Percentiles rank a stretch among this genome's conserved stretches.
These are phyloP conservation scores for Caenorhabditis panamensis DNA, from an alignment of 2,888 invertebrate genomes.

Conservation along the genomic window DNA sequence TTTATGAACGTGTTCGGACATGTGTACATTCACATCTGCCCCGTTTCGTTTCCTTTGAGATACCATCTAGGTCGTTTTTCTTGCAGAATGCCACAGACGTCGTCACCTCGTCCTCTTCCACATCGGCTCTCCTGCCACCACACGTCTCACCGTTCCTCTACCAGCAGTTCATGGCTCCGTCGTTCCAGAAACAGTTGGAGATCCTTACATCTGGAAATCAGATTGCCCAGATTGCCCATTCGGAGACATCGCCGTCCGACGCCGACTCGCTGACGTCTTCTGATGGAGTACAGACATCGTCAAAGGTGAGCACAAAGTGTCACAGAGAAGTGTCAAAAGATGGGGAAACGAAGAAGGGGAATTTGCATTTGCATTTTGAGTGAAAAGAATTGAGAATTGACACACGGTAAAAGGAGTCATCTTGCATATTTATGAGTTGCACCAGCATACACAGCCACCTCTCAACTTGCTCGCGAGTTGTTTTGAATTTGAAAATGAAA, in stretches of 20 bases:
- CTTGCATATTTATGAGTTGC: conserved; percentile 57
- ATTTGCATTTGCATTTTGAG: conserved; percentile 50
- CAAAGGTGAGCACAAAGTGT: conserved; percentile 26
- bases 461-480: background rate
- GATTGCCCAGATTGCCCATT: conserved; percentile 17
- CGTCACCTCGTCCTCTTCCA: conserved; percentile 20
- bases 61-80: conserved; percentile 23
- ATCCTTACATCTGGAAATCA: conserved; percentile 32
- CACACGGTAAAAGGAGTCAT: conserved; percentile 10
- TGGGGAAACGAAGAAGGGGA: background rate
- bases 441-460: background rate
- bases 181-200: conserved; percentile 45
- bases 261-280: conserved; percentile 53
- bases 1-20: conserved; percentile 13
- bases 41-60: conserved; percentile 16
- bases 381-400: conserved; percentile 25
- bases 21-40: conserved; percentile 26
- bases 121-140: background rate
- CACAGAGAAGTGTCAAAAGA: background rate
- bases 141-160: conserved; percentile 22
- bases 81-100: conserved; percentile 35
- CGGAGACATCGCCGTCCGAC: conserved; percentile 53
- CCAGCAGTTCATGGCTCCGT: conserved; percentile 25
- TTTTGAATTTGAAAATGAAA: conserved; percentile 21
- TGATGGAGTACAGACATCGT: conserved; percentile 24